Conservation (phyloP, 2,797 vertebrate species). For the Harpagifer antarcticus region DNA sequence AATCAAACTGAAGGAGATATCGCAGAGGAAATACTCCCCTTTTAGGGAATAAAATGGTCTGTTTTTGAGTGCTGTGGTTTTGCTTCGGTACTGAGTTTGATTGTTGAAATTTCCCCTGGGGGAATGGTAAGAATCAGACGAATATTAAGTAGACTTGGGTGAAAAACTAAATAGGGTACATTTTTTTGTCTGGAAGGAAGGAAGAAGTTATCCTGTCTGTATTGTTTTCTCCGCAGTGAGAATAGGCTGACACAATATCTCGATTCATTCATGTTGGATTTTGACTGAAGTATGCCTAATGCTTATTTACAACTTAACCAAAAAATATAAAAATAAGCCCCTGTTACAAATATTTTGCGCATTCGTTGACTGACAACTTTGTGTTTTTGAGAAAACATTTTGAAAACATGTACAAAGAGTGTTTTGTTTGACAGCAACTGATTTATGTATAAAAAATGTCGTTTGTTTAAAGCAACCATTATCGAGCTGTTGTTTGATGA, state of each 20-base stretch:
- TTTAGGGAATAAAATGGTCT: constrained; percentile 39
- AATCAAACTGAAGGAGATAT: constrained; percentile 75
- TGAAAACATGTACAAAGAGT: not conserved
- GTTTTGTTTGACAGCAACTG: not conserved
- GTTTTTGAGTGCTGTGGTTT: constrained; percentile 41
- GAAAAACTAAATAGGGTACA: constrained; percentile 53
- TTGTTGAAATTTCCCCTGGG: constrained; percentile 51
- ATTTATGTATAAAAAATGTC: constrained; percentile 11
- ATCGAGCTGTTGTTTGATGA: constrained; percentile 32
- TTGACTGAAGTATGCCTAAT: constrained; percentile 30
- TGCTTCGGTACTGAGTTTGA: constrained; percentile 11
- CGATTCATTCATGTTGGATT: constrained; percentile 59
- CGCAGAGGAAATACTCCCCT: constrained; percentile 36
- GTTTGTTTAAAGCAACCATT: constrained; percentile 18
- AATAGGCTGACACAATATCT: constrained; percentile 60
- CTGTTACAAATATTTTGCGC: not conserved
- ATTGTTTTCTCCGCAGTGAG: constrained; percentile 56
- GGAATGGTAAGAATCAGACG: constrained; percentile 48
- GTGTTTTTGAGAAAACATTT: too few species aligned
- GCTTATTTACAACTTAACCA: not conserved
- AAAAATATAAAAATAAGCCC: constrained; percentile 6
- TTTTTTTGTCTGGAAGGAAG: constrained; percentile 48
- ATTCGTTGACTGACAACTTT: too few species aligned
- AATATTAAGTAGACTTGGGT: constrained; percentile 44
- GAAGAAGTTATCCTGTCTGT: constrained; percentile 56